phyloP scores from a whole-genome alignment of 2,888 invertebrate species.

The Hemaris fuciformis region DNA sequence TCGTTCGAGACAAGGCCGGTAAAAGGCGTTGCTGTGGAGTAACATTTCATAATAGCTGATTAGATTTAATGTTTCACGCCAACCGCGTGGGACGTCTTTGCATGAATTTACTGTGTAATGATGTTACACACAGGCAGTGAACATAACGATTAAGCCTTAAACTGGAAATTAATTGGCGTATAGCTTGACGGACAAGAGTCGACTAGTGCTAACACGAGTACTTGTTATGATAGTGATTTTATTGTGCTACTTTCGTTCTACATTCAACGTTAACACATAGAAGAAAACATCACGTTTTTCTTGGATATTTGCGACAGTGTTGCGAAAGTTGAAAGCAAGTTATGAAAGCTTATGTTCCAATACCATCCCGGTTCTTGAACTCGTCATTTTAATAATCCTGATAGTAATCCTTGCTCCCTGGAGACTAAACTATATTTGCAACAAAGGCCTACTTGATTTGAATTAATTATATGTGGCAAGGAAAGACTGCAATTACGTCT shows the following conservation, averaged over 20 bases:
- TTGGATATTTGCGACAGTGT: neutral
- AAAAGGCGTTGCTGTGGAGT: neutral
- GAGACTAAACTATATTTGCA: neutral
- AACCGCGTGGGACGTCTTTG: neutral
- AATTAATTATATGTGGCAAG: neutral
- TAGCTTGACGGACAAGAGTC: neutral
- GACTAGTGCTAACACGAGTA: neutral
- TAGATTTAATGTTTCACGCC: neutral
- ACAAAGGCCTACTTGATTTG: neutral
- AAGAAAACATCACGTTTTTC: neutral
- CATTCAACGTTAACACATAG: no score
- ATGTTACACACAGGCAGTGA: neutral
- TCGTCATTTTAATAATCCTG: neutral
- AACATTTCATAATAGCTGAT: neutral
- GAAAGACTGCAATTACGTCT: neutral
- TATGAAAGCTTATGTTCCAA: neutral
- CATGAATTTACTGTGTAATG: neutral
- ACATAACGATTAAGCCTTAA: neutral
- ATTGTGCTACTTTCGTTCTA: neutral
- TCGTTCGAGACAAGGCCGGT: slow-evolving; percentile 6
- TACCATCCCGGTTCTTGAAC: neutral
- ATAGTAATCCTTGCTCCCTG: neutral
- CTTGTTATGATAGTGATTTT: neutral
- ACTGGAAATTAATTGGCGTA: neutral
- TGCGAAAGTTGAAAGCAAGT: neutral